Conservation (phyloP, 2,113 vertebrate species). For the Synodontis membranacea region DNA sequence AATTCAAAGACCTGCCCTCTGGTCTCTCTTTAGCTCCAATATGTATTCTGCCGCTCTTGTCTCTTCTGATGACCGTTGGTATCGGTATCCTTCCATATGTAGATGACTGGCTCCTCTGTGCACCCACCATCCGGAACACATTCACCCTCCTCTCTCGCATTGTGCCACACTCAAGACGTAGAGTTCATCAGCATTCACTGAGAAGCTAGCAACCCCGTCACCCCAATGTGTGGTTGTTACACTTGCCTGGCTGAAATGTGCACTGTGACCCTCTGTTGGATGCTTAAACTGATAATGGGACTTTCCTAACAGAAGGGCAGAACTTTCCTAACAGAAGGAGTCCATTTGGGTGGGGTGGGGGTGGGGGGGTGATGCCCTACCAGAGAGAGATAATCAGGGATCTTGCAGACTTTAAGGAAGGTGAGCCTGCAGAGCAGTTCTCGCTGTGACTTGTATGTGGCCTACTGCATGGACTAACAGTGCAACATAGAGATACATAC, state of each 20-base stretch:
- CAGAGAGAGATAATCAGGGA: background rate
- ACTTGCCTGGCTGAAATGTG: background rate
- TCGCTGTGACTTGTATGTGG: background rate
- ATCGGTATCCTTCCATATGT: background rate
- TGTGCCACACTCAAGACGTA: background rate
- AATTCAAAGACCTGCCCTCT: background rate
- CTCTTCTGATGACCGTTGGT: background rate
- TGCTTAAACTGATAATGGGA: background rate
- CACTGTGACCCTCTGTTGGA: background rate
- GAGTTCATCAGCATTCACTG: background rate
- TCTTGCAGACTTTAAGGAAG: background rate
- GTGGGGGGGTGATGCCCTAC: background rate
- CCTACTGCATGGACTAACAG: background rate
- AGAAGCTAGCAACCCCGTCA: background rate
- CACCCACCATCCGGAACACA: background rate
- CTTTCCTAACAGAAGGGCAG: background rate
- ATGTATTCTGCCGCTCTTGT: background rate
- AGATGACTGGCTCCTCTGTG: background rate
- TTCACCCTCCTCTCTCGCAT: background rate
- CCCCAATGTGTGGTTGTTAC: constrained; percentile 1
- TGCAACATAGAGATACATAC: background rate
- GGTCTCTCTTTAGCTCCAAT: background rate
- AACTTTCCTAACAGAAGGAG: constrained; percentile 12
- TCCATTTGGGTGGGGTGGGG: too few species aligned
- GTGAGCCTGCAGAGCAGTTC: too few species aligned